Base-by-base conservation (phyloP, 2,888 invertebrate genomes). In the Endotricha flammealis region DNA sequence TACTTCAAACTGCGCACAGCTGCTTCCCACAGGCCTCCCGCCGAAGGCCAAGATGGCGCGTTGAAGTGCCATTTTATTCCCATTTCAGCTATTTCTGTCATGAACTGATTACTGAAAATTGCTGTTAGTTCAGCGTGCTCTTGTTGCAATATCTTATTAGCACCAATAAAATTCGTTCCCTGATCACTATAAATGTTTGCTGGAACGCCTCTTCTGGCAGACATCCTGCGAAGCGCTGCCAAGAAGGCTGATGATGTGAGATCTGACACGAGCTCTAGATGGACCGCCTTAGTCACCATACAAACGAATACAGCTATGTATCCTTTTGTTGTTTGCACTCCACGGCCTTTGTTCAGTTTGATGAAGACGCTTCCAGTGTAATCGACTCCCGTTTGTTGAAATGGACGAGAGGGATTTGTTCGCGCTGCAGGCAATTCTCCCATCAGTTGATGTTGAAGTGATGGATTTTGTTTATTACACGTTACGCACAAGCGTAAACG, bases 201-300 rank as follows among this genome's bases (percentile, higher is more conserved):
- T 3, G 27, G 27, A 7, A 12, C 12, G 8, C 27, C 27, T 33
- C 38, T 29, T 42, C 41, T 30, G 40, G 16, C 27, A 12, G 27
- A 11, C 27, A 27, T 27, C 8, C 27, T 27, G 5, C 12, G 5
- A 6, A 27, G 8, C 1, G 12, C 27, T 8, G 27, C 27, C 7
- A 27, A 7, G 8, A 27, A 27, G 6, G 27, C 27, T 27, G 27
- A 27, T 1, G 27, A 12, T 12, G 27, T n/a, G 6, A 29, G 10
- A 5, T 47, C 44, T 2, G 44, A 47, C 4, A 42, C 42, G 1
- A 48, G 38, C 12, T 48, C 44, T 1, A 47, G 23, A 12, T 47
- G 44, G 1, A 42, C 38, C 6, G 46, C 46, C 10, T 46, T 43
- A 5, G 42, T 3, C 44, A n/a, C n/a, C n/a, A n/a, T n/a, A n/a